Evolutionary conservation across 2,888 invertebrate species (phyloP), one percentile per base, ranked within the genome.

Genomic region (Agrilus biguttatus): DNA sequence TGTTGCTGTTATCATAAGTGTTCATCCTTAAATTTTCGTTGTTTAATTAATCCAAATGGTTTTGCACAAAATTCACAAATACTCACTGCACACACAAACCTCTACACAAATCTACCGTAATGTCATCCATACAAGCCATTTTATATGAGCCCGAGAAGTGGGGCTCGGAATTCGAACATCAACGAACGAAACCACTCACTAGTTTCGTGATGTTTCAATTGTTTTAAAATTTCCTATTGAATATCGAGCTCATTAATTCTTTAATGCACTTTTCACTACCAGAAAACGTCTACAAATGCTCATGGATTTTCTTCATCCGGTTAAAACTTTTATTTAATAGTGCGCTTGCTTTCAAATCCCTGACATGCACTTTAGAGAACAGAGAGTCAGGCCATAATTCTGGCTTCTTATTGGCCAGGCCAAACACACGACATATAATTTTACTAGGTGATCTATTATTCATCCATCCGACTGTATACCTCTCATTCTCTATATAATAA

Each of bases 321-420:
- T 28, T 28, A 28, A 28, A 1, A 28, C 10, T 28, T 28, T 28
- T 10, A 28, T 28, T 28, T 28, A 28, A 28, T 28, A 28, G 7
- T 28, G 28, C 28, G 8, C 10, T 10, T 28, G 28, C 10, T 28
- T 28, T 28, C 28, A 28, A 28, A 28, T 28, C 28, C 28, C 28
- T 28, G 28, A 28, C 28, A 28, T 28, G 28, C 28, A 28, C 28
- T 28, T 28, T 28, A 10, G 28, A 8, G 51, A 48, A 45, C 45
- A 46, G 45, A 41, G 45, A 50, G 55, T 57, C 57, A 57, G 53
- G 48, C 57, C 55, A 57, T 56, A 53, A 53, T 56, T 46, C 53
- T 47, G 38, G 45, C 43, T 37, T 37, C 34, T 39, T 44, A 57
- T 57, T 55, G 56, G 56, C 36, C 10, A 28, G 28, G 10, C 2